Evolutionary conservation across 35 echinoderm and acorn worm species (phyloP).

Genomic region (Anneissia japonica): DNA sequence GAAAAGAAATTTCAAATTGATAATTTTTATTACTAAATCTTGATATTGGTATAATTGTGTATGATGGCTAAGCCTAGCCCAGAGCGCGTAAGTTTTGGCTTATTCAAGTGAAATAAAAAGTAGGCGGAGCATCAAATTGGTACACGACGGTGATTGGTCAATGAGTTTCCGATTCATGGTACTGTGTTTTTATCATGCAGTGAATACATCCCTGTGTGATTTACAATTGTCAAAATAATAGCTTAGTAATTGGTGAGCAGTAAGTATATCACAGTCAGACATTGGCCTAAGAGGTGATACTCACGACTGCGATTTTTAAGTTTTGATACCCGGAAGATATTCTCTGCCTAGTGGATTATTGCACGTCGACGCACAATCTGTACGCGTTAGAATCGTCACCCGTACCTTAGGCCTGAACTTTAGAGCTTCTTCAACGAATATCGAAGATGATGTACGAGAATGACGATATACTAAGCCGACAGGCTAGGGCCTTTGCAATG

Average conservation of each 20-base stretch:
- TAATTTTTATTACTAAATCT: not conserved
- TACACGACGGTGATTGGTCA: not conserved
- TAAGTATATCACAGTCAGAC: not conserved
- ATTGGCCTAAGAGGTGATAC: not conserved
- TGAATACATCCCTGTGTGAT: not conserved
- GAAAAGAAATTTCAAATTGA: not conserved
- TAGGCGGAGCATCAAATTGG: not conserved
- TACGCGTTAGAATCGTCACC: not conserved
- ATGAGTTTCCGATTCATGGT: not conserved
- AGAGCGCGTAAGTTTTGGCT: not conserved
- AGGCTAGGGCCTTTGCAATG: constrained; percentile 87
- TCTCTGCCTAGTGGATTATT: not conserved
- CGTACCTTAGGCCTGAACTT: not conserved
- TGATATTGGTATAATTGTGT: not conserved
- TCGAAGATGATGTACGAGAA: constrained; percentile 47
- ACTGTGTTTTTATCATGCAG: not conserved
- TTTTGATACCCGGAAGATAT: not conserved
- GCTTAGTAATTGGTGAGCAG: not conserved
- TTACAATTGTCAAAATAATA: constrained; percentile 2
- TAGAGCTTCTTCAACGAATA: no score
- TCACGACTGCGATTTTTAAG: not conserved
- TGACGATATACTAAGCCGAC: constrained; percentile 86
- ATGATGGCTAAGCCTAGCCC: not conserved
- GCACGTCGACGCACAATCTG: not conserved
- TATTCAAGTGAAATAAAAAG: not conserved